These are phyloP conservation scores for Recurvirostra avosetta DNA, from an alignment of 2,113 vertebrate genomes.

Conservation along the genomic window DNA sequence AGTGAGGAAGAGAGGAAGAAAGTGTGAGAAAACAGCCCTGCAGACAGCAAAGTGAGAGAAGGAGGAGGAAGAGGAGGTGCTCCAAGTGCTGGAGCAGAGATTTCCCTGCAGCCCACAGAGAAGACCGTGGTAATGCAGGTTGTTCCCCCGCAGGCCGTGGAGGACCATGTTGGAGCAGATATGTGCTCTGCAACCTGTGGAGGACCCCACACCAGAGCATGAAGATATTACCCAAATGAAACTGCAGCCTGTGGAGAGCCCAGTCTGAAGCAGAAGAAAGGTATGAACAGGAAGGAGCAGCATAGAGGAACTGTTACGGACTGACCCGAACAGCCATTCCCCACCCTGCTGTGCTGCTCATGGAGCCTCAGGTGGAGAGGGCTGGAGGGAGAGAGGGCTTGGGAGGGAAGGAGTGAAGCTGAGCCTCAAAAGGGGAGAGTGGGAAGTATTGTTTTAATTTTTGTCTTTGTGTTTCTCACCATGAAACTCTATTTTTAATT, in stretches of 20 bases:
- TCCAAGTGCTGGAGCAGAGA: not conserved
- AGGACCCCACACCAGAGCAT: not conserved
- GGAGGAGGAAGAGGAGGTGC: not conserved
- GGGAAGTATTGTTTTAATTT: not conserved
- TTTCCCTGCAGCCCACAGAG: not conserved
- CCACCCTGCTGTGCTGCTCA: rapidly evolving
- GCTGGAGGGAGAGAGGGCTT: not conserved
- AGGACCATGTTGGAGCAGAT: not conserved
- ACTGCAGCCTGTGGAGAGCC: not conserved
- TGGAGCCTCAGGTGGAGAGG: not conserved
- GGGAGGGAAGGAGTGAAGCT: not conserved
- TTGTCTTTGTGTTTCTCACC: not conserved
- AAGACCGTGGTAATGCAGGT: not conserved
- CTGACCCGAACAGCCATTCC: rapidly evolving
- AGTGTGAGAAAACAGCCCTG: not conserved
- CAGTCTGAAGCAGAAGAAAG: not conserved
- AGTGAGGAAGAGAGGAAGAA: not conserved
- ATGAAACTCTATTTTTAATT: not conserved
- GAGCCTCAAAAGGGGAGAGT: rapidly evolving
- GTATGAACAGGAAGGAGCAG: not conserved
- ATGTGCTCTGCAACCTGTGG: not conserved
- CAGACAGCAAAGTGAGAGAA: not conserved
- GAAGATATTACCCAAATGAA: not conserved
- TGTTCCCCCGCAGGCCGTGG: no score
- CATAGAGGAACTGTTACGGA: rapidly evolving